Conservation (phyloP, 2,113 vertebrate species). For the Struthio camelus region DNA sequence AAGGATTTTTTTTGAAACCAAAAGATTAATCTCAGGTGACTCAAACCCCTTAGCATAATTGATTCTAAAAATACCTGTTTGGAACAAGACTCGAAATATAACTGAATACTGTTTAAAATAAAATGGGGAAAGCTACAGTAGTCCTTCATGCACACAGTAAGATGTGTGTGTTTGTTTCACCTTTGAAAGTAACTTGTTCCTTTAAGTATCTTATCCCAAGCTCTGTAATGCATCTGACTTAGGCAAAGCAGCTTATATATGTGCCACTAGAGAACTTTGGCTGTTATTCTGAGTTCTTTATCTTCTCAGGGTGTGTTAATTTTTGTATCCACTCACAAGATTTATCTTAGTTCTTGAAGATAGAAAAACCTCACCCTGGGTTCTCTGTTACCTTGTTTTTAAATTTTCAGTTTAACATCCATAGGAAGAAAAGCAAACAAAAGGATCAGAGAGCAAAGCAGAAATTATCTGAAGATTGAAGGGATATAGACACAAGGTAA, state of each 20-base stretch:
- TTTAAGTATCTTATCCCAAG: not conserved
- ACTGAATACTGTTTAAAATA: not conserved
- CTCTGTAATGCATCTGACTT: not conserved
- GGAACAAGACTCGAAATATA: not conserved
- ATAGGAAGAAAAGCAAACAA: not conserved
- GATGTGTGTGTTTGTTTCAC: not conserved
- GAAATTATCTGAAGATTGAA: not conserved
- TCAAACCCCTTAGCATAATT: conserved; percentile 41
- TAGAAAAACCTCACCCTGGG: not conserved
- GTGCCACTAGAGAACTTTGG: not conserved
- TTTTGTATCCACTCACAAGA: not conserved
- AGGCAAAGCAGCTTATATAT: not conserved
- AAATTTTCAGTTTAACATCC: not conserved
- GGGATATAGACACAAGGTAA: not conserved
- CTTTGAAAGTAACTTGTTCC: not conserved
- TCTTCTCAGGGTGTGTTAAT: not conserved
- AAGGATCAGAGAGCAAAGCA: not conserved
- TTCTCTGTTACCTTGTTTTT: not conserved
- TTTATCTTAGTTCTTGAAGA: not conserved
- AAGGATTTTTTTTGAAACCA: not conserved
- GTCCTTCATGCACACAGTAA: not conserved
- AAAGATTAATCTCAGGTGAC: conserved; percentile 37
- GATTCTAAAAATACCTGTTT: conserved; percentile 51
- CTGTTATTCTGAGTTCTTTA: not conserved
- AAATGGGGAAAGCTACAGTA: not conserved